Conservation (phyloP, 2,797 vertebrate genomes). For the Natrix natrix region DNA sequence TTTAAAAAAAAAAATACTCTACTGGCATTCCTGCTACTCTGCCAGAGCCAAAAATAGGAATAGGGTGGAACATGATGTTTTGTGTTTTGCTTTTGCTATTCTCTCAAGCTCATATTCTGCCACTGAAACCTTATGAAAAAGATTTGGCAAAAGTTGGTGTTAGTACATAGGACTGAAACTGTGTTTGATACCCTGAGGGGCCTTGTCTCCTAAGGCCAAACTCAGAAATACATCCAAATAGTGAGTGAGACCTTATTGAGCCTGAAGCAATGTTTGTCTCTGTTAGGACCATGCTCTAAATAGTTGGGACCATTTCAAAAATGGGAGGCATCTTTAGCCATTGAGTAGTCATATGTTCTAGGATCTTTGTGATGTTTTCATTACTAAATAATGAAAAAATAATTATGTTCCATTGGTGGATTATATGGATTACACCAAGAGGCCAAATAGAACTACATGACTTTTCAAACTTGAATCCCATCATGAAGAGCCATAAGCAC, state of each 20-base stretch:
- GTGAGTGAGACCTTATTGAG: neutral
- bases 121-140: neutral
- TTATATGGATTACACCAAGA: neutral
- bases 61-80: too few species aligned
- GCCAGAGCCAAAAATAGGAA: neutral
- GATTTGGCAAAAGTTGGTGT: neutral
- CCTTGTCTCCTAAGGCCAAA: neutral
- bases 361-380: neutral
- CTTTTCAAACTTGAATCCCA: neutral
- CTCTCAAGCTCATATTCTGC: neutral
- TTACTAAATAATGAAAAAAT: neutral
- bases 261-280: neutral
- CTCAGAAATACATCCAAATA: neutral
- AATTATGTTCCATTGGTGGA: neutral
- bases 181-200: neutral
- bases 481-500: neutral
- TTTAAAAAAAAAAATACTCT: constrained; percentile 6
- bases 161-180: neutral
- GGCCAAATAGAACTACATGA: neutral
- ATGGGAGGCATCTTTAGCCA: neutral
- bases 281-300: neutral
- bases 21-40: neutral
- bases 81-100: neutral
- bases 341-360: neutral
- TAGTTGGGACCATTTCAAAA: neutral